Conservation (phyloP, 2,113 vertebrate genomes). For the Calypte anna region DNA sequence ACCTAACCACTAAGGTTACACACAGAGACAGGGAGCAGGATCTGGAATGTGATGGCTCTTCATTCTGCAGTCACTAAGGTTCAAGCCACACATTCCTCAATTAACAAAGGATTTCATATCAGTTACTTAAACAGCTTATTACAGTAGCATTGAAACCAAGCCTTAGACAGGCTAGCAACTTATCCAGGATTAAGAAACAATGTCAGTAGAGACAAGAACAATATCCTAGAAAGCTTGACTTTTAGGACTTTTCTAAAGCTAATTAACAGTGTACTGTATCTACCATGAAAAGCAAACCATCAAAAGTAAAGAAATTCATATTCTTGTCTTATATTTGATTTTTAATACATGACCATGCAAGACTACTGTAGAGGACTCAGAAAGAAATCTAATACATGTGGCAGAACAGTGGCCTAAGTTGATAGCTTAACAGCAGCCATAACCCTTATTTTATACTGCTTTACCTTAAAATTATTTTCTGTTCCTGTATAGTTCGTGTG, state of each 20-base stretch:
- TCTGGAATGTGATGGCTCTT: fast-evolving
- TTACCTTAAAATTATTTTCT: not conserved
- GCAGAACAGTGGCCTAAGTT: not conserved
- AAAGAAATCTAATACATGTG: not conserved
- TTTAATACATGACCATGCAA: not conserved
- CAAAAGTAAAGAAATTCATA: not conserved
- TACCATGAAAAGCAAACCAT: not conserved
- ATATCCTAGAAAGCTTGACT: not conserved
- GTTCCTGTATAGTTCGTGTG: not conserved
- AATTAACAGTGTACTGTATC: not conserved
- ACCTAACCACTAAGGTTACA: not conserved
- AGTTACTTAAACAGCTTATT: not conserved
- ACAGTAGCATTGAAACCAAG: not conserved
- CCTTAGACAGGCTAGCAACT: not conserved
- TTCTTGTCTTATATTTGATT: not conserved
- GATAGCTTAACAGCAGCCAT: not conserved
- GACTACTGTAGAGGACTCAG: not conserved
- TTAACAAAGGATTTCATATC: not conserved
- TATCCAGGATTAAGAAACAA: not conserved
- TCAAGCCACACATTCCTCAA: not conserved
- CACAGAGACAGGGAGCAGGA: fast-evolving
- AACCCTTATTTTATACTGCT: not conserved
- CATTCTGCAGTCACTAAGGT: not conserved
- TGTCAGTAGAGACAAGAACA: not conserved
- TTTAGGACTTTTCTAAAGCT: not conserved